phyloP scores from a whole-genome alignment of 2,113 vertebrate species.

The Sarotherodon lohbergeri region DNA sequence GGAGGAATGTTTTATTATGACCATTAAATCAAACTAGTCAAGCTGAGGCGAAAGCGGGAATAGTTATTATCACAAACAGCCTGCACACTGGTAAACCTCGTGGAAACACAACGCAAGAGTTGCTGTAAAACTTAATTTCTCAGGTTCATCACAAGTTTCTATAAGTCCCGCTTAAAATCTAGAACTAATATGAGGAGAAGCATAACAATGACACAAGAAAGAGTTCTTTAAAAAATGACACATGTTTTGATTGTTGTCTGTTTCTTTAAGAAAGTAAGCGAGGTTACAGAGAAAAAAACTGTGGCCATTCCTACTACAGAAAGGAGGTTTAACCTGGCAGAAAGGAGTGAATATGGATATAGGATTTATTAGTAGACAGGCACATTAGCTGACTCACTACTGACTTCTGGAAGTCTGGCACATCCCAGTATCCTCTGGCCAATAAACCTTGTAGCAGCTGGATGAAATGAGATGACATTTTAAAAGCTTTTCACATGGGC shows the following conservation, averaged over 20 bases:
- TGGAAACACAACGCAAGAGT: background rate
- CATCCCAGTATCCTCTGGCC: slow-evolving; percentile 17
- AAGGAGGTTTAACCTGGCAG: slow-evolving; percentile 11
- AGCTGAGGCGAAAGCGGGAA: background rate
- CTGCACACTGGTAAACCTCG: background rate
- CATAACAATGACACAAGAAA: background rate
- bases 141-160: background rate
- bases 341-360: background rate
- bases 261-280: background rate
- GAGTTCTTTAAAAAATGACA: background rate
- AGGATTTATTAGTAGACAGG: slow-evolving; percentile 35
- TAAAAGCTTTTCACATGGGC: slow-evolving; percentile 37
- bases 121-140: background rate
- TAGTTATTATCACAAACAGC: background rate
- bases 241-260: background rate
- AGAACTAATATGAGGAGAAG: background rate
- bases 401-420: slow-evolving; percentile 43
- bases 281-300: background rate
- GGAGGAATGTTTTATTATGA: slow-evolving; percentile 16
- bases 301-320: background rate
- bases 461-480: slow-evolving; percentile 55
- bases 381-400: slow-evolving; percentile 54
- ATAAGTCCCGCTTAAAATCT: background rate
- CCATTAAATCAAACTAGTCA: slow-evolving; percentile 23
- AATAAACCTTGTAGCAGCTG: slow-evolving; percentile 51